Percentiles rank a stretch among this genome's conserved stretches.
These are phyloP conservation scores for Epirrhoe tristata DNA, from an alignment of 2,888 invertebrate species.

Conservation along the genomic window DNA sequence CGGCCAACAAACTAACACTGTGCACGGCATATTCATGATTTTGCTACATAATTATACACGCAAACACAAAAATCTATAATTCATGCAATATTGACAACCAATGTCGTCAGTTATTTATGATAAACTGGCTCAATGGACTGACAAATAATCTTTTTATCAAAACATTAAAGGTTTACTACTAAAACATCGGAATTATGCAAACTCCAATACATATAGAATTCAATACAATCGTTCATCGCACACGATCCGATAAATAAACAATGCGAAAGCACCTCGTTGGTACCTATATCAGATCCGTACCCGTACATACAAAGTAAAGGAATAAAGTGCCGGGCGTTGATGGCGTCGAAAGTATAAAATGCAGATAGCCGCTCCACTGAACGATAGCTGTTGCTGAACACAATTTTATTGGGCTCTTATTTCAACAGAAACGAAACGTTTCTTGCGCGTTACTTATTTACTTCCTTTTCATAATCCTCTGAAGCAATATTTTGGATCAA, in stretches of 20 bases:
- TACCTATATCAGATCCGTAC: conserved; percentile 46
- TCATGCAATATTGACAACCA: conserved; percentile 11
- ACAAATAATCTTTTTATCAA: conserved; percentile 19
- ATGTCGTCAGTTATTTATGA: conserved; percentile 7
- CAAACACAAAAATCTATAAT: conserved; percentile 15
- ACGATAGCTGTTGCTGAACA: conserved; percentile 68
- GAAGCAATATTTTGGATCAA: conserved; percentile 40
- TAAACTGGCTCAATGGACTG: conserved; percentile 21
- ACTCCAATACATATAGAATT: conserved; percentile 56
- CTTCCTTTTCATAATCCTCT: conserved; percentile 41
- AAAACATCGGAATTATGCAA: conserved; percentile 44
- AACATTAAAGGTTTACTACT: conserved; percentile 35
- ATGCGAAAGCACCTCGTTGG: conserved; percentile 55
- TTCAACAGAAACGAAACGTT: conserved; percentile 38
- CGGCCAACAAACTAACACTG: conserved; percentile 43
- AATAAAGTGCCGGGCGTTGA: conserved; percentile 63
- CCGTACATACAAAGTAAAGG: conserved; percentile 66
- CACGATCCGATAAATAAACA: conserved; percentile 66
- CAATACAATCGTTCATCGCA: conserved; percentile 58
- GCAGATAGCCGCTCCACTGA: conserved; percentile 73
- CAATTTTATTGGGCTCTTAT: conserved; percentile 69
- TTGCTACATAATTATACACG: conserved; percentile 3
- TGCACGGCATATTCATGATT: conserved; percentile 55
- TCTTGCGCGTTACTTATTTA: conserved; percentile 43
- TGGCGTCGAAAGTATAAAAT: conserved; percentile 74